Conservation (phyloP, 1,140 invertebrate species). For the Bombus pyrosoma region DNA sequence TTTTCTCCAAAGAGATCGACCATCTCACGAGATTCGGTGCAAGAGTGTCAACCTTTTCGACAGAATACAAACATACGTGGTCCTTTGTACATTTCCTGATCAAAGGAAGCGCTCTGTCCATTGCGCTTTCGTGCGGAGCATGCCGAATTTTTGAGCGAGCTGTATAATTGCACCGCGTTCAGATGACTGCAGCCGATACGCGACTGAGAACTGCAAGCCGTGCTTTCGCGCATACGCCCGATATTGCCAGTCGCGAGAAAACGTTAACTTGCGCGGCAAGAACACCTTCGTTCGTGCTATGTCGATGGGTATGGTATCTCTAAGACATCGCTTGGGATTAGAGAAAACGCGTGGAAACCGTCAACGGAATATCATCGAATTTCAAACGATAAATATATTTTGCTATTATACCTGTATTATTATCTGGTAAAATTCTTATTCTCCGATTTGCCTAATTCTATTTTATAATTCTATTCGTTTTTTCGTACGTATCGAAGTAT, state of each 20-base stretch:
- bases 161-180: constrained; percentile 34
- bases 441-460: not conserved
- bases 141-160: constrained; percentile 14
- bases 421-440: not conserved
- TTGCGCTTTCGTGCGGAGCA: constrained; percentile 31
- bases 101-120: not conserved
- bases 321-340: too few relatives aligned
- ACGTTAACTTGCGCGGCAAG: constrained; percentile 24
- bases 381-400: not conserved
- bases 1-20: not conserved
- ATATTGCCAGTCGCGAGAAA: constrained; percentile 31
- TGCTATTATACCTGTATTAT: not conserved
- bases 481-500: too few relatives aligned
- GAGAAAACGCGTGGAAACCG: too few relatives aligned
- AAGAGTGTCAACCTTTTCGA: not conserved
- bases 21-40: not conserved
- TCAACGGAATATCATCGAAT: not conserved
- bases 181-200: constrained; percentile 44
- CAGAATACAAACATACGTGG: not conserved
- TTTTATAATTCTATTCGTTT: not conserved
- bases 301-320: not conserved
- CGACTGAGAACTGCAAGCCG: constrained; percentile 54
- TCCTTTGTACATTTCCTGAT: not conserved
- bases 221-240: not conserved
- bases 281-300: constrained; percentile 17